Base-by-base conservation (phyloP, 2,888 invertebrate genomes). In the Drosophila vallismaia region DNA sequence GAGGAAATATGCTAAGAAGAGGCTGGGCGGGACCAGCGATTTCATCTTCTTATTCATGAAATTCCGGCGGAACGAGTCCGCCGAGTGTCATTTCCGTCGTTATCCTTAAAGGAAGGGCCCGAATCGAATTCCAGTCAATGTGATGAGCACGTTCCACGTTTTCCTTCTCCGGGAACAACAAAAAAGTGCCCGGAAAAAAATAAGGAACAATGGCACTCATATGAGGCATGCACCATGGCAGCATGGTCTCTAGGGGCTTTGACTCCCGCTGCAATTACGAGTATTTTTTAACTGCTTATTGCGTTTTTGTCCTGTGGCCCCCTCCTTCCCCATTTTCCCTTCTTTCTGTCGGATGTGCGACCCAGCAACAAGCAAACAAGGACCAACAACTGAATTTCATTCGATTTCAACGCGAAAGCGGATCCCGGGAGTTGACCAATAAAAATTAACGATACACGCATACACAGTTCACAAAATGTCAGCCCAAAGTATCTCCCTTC, bases 381-480 rank as follows among this genome's bases (percentile, higher is more conserved):
- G 60, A 83, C 87, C 71, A 73, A 74, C 87, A 72, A 82, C 88
- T 86, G 88, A 88, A 86, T 79, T 86, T 77, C 86, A 86, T 81
- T 86, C 86, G 88, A 86, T 86, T 88, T 79, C 88, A 76, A 83
- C 86, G 84, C 85, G 74, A 77, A 72, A 70, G 71, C 76, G 86
- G 81, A 79, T 82, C 87, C 83, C 88, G 83, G 89, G 83, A 89
- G 89, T 88, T 88, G 64, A 70, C 78, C 75, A 86, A 90, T 90
- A 90, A 90, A 90, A 90, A 89, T 89, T 90, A 88, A 90, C 81
- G 90, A 83, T 79, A 76, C 76, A 81, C 84, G 82, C 86, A 89
- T 74, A 77, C 74, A 72, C 86, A 77, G 72, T 76, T 72, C 79
- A 71, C 77, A 75, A 72, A 79, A 79, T 77, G 79, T 79, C 74